phyloP scores from a whole-genome alignment of 1,140 invertebrate genomes.

The Whitmania pigra region DNA sequence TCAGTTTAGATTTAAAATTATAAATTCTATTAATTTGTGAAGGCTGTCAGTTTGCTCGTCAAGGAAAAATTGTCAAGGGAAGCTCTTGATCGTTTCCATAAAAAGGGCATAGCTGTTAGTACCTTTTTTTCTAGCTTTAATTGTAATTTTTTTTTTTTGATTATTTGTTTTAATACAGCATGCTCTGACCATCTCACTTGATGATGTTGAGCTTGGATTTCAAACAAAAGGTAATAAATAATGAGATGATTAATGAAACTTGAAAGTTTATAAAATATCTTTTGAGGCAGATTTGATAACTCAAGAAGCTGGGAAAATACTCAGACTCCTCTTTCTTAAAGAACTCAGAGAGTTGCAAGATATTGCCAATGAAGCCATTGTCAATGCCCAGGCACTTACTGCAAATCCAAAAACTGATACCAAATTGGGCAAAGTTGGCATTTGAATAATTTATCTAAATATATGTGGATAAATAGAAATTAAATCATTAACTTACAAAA shows the following conservation, averaged over 20 bases:
- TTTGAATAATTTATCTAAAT: not conserved
- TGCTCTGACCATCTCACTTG: slow-evolving; percentile 43
- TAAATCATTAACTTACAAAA: no score
- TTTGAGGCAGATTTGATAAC: slow-evolving; percentile 50
- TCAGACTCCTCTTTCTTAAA: slow-evolving; percentile 76
- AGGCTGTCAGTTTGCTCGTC: slow-evolving; percentile 57
- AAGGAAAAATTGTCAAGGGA: slow-evolving; percentile 54
- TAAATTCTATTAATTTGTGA: slow-evolving; percentile 24
- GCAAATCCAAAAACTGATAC: slow-evolving; percentile 95
- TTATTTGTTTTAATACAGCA: slow-evolving; percentile 8
- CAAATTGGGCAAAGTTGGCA: slow-evolving; percentile 73
- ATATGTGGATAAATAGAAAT: not conserved
- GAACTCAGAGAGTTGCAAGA: slow-evolving; percentile 82
- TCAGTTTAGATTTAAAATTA: not conserved
- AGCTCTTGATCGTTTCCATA: slow-evolving; percentile 50
- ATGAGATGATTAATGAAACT: not conserved
- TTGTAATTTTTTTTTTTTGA: not conserved
- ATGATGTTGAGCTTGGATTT: slow-evolving; percentile 56
- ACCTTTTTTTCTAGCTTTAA: no score
- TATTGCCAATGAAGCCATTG: slow-evolving; percentile 82
- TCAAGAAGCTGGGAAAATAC: slow-evolving; percentile 62
- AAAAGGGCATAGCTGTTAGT: slow-evolving; percentile 15
- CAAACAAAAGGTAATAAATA: slow-evolving; percentile 45
- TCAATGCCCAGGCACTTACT: slow-evolving; percentile 76
- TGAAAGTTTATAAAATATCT: slow-evolving; percentile 5